These are phyloP conservation scores for Tachina fera DNA, from an alignment of 2,888 invertebrate species.

Conservation along the genomic window DNA sequence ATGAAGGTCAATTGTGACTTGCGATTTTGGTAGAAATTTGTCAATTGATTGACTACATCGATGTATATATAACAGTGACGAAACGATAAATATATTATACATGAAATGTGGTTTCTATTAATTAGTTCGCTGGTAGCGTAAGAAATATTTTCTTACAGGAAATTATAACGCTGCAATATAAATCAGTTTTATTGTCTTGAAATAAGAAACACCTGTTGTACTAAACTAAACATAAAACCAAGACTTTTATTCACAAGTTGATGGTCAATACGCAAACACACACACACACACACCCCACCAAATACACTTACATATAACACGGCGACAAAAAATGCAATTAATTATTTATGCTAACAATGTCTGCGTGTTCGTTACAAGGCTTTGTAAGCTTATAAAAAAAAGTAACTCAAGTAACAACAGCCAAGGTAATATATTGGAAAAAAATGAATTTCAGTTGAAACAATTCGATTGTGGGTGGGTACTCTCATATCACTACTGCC, in stretches of 20 bases:
- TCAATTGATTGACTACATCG: too few species aligned
- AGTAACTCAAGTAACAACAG: not conserved
- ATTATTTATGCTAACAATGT: constrained; percentile 68
- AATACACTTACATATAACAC: not conserved
- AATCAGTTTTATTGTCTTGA: too few species aligned
- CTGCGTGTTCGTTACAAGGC: constrained; percentile 59
- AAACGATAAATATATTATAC: too few species aligned
- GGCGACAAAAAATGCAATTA: constrained; percentile 41
- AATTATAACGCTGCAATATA: too few species aligned
- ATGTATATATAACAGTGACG: too few species aligned
- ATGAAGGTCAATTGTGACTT: too few species aligned
- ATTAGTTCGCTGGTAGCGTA: too few species aligned
- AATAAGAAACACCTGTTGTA: not conserved
- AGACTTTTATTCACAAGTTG: constrained; percentile 47
- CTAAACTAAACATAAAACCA: not conserved
- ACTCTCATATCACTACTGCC: not conserved
- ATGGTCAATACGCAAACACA: constrained; percentile 27
- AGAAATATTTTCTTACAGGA: too few species aligned
- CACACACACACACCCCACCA: not conserved
- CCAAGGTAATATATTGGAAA: not conserved
- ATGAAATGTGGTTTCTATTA: too few species aligned
- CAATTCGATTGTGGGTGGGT: not conserved
- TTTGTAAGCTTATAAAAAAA: constrained; percentile 12
- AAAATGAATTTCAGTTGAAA: constrained; percentile 16
- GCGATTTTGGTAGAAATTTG: too few species aligned